A percentile compares a stretch with the other conserved stretches of the same genome.
Evolutionary conservation across 2,888 invertebrate genomes (phyloP).

Genomic region (Trachelus tabidus): DNA sequence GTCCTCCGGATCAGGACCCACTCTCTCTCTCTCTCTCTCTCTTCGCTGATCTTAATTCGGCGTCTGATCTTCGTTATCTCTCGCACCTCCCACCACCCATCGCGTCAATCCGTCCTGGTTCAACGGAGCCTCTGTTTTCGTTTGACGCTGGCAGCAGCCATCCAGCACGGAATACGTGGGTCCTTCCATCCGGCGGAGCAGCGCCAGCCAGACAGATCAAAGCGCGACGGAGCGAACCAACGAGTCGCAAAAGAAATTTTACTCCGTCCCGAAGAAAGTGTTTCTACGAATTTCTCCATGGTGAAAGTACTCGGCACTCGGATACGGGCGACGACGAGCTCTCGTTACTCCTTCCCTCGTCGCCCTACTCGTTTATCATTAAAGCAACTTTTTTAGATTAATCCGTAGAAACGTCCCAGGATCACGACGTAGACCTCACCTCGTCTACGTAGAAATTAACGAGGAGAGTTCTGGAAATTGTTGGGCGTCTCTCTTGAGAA

Average conservation of each 20-base stretch:
- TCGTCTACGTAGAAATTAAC: not conserved
- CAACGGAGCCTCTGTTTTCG: not conserved
- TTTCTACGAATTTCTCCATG: not conserved
- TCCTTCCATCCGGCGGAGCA: not conserved
- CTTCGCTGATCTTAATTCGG: not conserved
- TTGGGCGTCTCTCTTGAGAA: not conserved
- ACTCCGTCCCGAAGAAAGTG: not conserved
- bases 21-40: not conserved
- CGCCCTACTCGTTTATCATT: not conserved
- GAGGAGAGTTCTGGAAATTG: not conserved
- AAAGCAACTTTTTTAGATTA: not conserved
- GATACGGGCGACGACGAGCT: not conserved
- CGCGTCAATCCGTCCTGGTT: not conserved
- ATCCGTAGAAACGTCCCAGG: not conserved
- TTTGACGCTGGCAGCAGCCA: not conserved
- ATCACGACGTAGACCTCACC: not conserved
- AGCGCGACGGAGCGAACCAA: not conserved
- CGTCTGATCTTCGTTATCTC: not conserved
- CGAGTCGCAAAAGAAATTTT: not conserved
- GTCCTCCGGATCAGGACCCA: not conserved
- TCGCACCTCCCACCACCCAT: not conserved
- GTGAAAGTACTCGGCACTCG: not conserved
- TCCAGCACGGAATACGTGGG: not conserved
- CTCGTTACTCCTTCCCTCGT: not conserved
- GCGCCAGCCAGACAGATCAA: not conserved